Evolutionary conservation across 2,113 vertebrate species (phyloP).

Genomic region (Pygoscelis antarcticus): DNA sequence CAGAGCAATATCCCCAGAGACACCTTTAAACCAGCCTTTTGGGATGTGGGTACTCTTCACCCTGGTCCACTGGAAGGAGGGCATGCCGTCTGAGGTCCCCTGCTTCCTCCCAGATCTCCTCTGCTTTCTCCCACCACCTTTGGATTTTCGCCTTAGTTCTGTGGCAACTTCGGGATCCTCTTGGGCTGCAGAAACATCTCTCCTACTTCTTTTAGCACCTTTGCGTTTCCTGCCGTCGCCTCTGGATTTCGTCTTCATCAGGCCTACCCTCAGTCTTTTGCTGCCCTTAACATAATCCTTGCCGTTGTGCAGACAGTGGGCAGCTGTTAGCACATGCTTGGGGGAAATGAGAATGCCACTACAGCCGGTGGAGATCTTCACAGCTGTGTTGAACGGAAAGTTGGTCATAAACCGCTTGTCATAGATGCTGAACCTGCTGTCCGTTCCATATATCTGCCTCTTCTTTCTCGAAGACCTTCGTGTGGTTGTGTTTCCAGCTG

Average conservation of each 20-base stretch:
- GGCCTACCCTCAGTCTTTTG: slow-evolving; percentile 87
- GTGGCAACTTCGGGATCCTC: slow-evolving; percentile 69
- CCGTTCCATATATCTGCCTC: slow-evolving; percentile 90
- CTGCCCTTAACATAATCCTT: slow-evolving; percentile 88
- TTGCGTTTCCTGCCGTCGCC: slow-evolving; percentile 66
- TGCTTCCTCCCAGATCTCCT: slow-evolving; percentile 62
- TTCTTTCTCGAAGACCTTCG: slow-evolving; percentile 59
- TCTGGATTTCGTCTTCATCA: slow-evolving; percentile 85
- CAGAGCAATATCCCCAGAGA: slow-evolving; percentile 75
- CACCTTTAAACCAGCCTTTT: slow-evolving; percentile 89
- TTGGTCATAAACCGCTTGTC: slow-evolving; percentile 88
- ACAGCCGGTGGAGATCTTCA: slow-evolving; percentile 95
- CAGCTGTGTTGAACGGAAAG: slow-evolving; percentile 90
- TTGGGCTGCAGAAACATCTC: slow-evolving; percentile 34
- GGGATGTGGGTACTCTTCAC: slow-evolving; percentile 93
- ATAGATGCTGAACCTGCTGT: slow-evolving; percentile 93
- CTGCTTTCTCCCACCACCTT: slow-evolving; percentile 48
- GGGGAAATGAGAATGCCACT: slow-evolving; percentile 92
- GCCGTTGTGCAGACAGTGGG: slow-evolving; percentile 93
- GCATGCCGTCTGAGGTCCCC: slow-evolving; percentile 62
- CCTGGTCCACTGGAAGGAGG: slow-evolving; percentile 92
- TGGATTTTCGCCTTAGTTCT: slow-evolving; percentile 69
- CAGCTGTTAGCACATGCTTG: slow-evolving; percentile 90
- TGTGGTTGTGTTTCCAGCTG: not conserved
- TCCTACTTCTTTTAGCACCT: slow-evolving; percentile 55